Percentiles rank a stretch among this genome's conserved stretches.
These are phyloP conservation scores for Beris morrisii DNA, from an alignment of 2,888 invertebrate species.

Conservation along the genomic window DNA sequence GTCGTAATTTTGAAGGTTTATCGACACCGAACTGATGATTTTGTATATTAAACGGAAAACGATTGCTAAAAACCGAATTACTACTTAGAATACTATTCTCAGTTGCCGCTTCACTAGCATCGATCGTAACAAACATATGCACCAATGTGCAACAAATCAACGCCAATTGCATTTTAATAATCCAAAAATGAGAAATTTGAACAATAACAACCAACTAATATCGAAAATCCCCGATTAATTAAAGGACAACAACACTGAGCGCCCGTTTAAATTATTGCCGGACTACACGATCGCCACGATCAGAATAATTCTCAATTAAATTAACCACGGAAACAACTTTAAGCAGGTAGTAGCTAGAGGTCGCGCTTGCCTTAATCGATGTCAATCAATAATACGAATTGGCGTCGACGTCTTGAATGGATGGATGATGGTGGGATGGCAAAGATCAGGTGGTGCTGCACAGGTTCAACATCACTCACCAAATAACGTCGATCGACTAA, in stretches of 20 bases:
- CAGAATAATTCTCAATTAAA: no score
- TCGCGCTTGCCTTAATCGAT: conserved; percentile 5
- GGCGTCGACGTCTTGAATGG: conserved; percentile 2
- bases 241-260: neutral
- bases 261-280: neutral
- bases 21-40: conserved; percentile 34
- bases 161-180: conserved; percentile 28
- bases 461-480: conserved; percentile 36
- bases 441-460: conserved; percentile 9
- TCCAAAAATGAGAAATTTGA: neutral
- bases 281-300: neutral
- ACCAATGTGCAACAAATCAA: conserved; percentile 26
- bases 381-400: neutral
- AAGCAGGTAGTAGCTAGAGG: neutral
- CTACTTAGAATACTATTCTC: conserved; percentile 33
- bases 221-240: neutral
- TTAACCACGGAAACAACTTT: neutral
- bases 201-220: neutral
- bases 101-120: conserved; percentile 33
- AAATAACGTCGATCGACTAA: conserved; percentile 38
- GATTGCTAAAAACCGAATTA: conserved; percentile 35
- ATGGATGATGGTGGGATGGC: neutral
- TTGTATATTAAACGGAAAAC: conserved; percentile 32
- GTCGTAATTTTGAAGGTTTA: conserved; percentile 37
- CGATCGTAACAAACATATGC: conserved; percentile 8